Evolutionary conservation across 2,888 invertebrate species (phyloP).

Genomic region (Harmothoe impar): DNA sequence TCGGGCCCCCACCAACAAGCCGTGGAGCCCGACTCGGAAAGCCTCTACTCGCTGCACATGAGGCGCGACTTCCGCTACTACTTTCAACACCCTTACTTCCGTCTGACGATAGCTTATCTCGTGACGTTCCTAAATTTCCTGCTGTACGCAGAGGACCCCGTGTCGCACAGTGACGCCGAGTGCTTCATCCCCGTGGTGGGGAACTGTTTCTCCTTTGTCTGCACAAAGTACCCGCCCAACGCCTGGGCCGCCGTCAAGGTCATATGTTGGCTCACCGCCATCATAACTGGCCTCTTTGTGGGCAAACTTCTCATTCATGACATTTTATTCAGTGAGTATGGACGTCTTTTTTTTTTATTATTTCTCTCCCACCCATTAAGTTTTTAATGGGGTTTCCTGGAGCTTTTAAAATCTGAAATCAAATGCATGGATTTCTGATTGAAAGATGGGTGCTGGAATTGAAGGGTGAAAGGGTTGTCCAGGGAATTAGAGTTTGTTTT

Average conservation of each 20-base stretch:
- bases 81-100: conserved; percentile 85
- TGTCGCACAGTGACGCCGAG: conserved; percentile 84
- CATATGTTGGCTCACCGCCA: conserved; percentile 84
- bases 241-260: conserved; percentile 82
- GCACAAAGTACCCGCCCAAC: conserved; percentile 84
- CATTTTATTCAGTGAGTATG: conserved; percentile 83
- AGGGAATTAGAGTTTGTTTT: too few species aligned
- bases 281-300: conserved; percentile 83
- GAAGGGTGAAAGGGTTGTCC: too few species aligned
- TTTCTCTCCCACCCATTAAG: too few species aligned
- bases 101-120: conserved; percentile 84
- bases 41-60: conserved; percentile 83
- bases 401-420: too few species aligned
- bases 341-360: neutral
- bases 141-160: conserved; percentile 85
- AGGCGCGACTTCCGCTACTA: conserved; percentile 84
- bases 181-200: conserved; percentile 85
- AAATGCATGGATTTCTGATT: too few species aligned
- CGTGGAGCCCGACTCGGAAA: conserved; percentile 78
- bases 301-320: conserved; percentile 84
- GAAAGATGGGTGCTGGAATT: too few species aligned
- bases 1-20: neutral
- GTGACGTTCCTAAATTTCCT: conserved; percentile 85
- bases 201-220: conserved; percentile 85
- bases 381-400: too few species aligned